phyloP scores from a whole-genome alignment of 2,113 vertebrate species.

The pig (Sus scrofa) region DNA sequence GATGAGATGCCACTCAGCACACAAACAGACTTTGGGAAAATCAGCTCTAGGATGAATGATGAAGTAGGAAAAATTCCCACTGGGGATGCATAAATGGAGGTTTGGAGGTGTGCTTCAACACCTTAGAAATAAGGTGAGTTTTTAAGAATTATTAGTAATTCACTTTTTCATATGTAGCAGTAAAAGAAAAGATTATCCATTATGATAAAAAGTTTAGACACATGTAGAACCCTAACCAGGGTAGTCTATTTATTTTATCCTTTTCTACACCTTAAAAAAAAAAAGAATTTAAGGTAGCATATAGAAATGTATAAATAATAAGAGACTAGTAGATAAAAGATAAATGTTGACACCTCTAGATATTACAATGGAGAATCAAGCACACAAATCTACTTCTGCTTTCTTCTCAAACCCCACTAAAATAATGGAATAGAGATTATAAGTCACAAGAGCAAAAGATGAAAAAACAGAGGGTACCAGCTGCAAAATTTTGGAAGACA shows the following conservation, averaged over 20 bases:
- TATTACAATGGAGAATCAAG: not conserved
- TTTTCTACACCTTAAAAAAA: not conserved
- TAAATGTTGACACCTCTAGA: not conserved
- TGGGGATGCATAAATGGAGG: not conserved
- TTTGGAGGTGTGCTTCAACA: not conserved
- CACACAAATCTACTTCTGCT: not conserved
- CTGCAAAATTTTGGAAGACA: not conserved
- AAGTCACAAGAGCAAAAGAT: not conserved
- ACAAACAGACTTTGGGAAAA: not conserved
- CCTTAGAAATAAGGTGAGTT: not conserved
- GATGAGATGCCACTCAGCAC: not conserved
- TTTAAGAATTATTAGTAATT: constrained; percentile 32
- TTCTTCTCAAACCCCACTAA: not conserved
- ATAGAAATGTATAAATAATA: not conserved
- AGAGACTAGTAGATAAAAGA: not conserved
- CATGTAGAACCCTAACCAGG: not conserved
- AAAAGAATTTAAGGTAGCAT: not conserved
- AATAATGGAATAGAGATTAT: not conserved
- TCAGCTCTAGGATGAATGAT: not conserved
- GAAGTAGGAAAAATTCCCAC: not conserved
- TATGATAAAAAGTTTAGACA: not conserved
- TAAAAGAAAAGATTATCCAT: not conserved
- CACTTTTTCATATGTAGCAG: not conserved
- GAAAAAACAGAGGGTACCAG: not conserved
- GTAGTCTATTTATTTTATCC: not conserved